Percentiles rank a stretch among this genome's conserved stretches.
Conservation (phyloP, 2,113 vertebrate species). For the Prionailurus viverrinus region DNA sequence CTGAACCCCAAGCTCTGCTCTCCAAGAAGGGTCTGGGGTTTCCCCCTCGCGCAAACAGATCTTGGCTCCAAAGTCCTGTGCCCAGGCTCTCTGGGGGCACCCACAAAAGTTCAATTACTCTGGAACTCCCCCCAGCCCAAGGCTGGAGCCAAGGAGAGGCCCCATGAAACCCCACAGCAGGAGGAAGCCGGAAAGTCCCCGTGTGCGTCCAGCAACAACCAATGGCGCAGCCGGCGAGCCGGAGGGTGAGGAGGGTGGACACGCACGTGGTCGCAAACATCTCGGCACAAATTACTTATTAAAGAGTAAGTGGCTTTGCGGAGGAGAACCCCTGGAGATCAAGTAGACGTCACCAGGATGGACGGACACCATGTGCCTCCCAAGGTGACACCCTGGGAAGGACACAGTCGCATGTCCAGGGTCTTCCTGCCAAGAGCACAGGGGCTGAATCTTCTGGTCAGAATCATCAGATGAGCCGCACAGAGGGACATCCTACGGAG, state of each 20-base stretch:
- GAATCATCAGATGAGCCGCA: not conserved
- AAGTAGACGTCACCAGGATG: not conserved
- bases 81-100: not conserved
- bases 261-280: accelerated
- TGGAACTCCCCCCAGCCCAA: not conserved
- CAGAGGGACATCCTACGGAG: too few relatives aligned
- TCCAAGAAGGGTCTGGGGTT: not conserved
- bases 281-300: not conserved
- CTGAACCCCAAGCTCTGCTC: not conserved
- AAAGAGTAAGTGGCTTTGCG: not conserved
- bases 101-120: not conserved
- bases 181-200: not conserved
- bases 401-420: not conserved
- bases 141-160: not conserved
- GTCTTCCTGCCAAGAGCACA: not conserved
- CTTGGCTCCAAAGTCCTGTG: not conserved
- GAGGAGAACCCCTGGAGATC: not conserved
- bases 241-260: not conserved
- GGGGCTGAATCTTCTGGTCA: not conserved
- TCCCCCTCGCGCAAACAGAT: not conserved
- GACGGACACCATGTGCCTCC: not conserved
- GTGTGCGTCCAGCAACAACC: not conserved
- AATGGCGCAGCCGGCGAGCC: not conserved
- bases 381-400: not conserved
- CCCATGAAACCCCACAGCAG: not conserved